Evolutionary conservation across 2,888 invertebrate genomes (phyloP).

Genomic region (Conus canariensis): DNA sequence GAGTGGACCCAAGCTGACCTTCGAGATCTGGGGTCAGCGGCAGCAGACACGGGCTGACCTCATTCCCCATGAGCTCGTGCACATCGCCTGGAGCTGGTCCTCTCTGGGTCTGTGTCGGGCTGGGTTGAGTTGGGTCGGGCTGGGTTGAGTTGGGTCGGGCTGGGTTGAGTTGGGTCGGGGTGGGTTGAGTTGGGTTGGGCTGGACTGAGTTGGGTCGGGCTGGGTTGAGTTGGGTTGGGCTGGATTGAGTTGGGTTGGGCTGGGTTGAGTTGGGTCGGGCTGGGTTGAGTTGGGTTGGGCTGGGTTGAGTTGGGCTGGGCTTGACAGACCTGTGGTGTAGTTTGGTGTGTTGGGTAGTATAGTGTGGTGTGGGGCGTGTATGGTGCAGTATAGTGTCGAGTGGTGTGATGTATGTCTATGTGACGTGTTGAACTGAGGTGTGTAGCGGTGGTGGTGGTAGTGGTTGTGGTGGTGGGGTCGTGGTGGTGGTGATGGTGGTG

Average conservation of each 20-base stretch:
- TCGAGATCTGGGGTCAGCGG: conserved; percentile 62
- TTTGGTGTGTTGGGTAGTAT: no score
- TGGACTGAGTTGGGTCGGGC: not conserved
- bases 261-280: no score
- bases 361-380: no score
- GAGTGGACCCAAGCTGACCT: conserved; percentile 66
- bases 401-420: no score
- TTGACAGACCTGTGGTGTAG: no score
- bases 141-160: not conserved
- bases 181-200: not conserved
- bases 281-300: no score
- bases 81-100: conserved; percentile 74
- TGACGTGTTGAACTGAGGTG: no score
- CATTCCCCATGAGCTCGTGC: conserved; percentile 66
- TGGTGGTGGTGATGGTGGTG: not conserved
- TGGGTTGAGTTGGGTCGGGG: not conserved
- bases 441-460: no score
- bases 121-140: not conserved
- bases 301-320: no score
- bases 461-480: not conserved
- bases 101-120: conserved; percentile 58
- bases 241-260: no score
- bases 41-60: conserved; percentile 62
- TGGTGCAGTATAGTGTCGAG: no score
- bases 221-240: no score